These are phyloP conservation scores for Sylvia atricapilla DNA, from an alignment of 2,113 vertebrate species.

Conservation along the genomic window DNA sequence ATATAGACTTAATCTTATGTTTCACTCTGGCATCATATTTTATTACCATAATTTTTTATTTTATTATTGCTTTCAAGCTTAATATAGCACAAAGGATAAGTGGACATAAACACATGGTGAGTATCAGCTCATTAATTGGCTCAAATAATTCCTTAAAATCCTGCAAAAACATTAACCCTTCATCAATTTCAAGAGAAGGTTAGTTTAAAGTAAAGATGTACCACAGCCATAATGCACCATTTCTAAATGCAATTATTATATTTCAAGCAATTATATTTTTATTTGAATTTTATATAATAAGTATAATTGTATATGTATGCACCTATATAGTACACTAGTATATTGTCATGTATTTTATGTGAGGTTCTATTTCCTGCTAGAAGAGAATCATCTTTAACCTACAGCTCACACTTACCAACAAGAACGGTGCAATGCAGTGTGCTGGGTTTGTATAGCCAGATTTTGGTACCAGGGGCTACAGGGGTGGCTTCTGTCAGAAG, in stretches of 20 bases:
- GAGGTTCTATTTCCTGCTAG: neutral
- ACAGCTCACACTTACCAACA: neutral
- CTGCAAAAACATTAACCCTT: neutral
- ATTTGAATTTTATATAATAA: neutral
- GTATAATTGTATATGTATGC: neutral
- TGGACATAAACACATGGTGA: neutral
- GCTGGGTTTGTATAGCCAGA: neutral
- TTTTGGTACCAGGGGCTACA: fast-evolving
- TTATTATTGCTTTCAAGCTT: neutral
- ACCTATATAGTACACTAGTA: neutral
- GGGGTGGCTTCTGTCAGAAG: neutral
- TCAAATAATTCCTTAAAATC: conserved; percentile 50
- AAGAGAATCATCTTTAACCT: neutral
- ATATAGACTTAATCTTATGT: neutral
- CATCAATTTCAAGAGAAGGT: conserved; percentile 27
- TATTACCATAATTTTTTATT: neutral
- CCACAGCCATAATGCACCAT: neutral
- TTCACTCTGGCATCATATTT: neutral
- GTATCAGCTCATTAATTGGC: conserved; percentile 26
- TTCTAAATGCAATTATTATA: neutral
- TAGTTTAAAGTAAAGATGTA: neutral
- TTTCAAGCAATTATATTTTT: neutral
- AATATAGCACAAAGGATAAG: conserved; percentile 19
- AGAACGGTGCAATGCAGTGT: neutral
- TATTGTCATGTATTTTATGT: neutral